Evolutionary conservation across 2,113 vertebrate species (phyloP).

Genomic region (Eidolon helvum): DNA sequence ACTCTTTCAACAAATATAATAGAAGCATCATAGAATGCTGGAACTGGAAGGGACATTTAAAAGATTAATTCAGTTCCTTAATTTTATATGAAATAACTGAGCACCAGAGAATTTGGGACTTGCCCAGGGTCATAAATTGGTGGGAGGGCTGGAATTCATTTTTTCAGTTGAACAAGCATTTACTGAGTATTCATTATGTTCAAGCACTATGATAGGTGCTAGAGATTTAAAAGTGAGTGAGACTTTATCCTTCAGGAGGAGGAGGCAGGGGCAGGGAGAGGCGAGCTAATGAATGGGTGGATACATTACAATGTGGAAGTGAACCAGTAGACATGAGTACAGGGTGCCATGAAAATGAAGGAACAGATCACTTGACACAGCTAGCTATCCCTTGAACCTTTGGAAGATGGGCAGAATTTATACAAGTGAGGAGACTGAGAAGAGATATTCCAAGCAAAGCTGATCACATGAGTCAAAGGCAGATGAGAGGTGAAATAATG

Average conservation of each 20-base stretch:
- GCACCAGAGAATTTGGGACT: conserved; percentile 41
- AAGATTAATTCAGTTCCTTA: conserved; percentile 71
- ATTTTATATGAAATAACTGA: conserved; percentile 57
- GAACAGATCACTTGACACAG: not conserved
- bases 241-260: not conserved
- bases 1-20: conserved; percentile 73
- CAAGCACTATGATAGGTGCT: not conserved
- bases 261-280: not conserved
- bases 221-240: not conserved
- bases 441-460: not conserved
- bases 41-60: conserved; percentile 69
- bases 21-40: conserved; percentile 67
- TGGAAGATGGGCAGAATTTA: not conserved
- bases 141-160: conserved; percentile 33
- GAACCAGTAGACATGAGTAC: not conserved
- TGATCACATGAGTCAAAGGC: not conserved
- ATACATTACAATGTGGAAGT: not conserved
- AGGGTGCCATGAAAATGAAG: not conserved
- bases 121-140: conserved; percentile 54
- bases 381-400: not conserved
- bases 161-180: conserved; percentile 6
- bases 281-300: not conserved
- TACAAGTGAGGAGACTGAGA: not conserved
- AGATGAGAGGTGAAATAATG: not conserved
- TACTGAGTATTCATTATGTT: not conserved